phyloP scores from a whole-genome alignment of 2,113 vertebrate species.

The Mobula birostris region DNA sequence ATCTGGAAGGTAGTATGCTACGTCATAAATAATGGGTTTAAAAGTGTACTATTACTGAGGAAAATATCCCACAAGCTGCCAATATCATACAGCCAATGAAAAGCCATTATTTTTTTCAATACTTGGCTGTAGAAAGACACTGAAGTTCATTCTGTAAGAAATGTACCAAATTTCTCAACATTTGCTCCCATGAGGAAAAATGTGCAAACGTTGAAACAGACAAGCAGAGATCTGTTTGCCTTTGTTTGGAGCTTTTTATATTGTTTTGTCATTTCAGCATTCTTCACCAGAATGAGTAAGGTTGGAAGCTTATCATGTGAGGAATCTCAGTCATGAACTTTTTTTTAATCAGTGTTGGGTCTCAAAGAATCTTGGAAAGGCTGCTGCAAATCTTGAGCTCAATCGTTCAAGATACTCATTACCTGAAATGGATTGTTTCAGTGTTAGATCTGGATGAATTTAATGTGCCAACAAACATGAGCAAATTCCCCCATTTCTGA shows the following conservation, averaged over 20 bases:
- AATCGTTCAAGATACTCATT: too few species aligned
- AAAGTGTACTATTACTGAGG: not conserved
- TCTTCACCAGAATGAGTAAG: not conserved
- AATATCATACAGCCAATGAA: not conserved
- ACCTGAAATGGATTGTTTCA: too few species aligned
- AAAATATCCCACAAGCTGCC: not conserved
- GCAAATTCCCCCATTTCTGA: too few species aligned
- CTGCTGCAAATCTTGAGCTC: too few species aligned
- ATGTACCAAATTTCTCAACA: too few species aligned
- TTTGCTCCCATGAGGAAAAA: not conserved
- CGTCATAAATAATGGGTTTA: slow-evolving; percentile 6
- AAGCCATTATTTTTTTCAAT: too few species aligned
- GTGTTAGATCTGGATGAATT: too few species aligned
- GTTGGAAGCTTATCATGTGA: not conserved
- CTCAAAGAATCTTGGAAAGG: not conserved
- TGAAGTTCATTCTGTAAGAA: not conserved
- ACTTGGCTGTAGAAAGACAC: not conserved
- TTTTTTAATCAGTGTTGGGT: not conserved
- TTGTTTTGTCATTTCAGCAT: not conserved
- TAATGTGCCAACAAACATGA: too few species aligned
- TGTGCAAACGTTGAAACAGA: not conserved
- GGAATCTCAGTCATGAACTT: not conserved
- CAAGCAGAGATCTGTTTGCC: not conserved
- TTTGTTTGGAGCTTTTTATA: not conserved
- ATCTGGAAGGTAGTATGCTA: not conserved